Evolutionary conservation across 2,113 vertebrate species (phyloP).

Genomic region (Ceyx cyanopectus): DNA sequence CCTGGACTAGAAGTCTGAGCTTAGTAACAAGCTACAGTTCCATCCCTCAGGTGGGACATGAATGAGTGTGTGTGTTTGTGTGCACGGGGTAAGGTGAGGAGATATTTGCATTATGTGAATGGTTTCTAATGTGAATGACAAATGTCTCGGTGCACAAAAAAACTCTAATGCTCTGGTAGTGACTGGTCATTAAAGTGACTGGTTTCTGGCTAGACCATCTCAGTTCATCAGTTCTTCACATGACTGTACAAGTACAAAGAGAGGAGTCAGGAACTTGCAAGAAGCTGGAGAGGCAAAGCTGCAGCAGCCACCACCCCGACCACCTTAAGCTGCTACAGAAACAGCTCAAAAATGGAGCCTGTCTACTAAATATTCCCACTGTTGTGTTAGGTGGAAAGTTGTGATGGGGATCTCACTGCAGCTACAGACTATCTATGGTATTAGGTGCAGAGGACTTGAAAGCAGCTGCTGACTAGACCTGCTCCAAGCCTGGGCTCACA

Average conservation of each 20-base stretch:
- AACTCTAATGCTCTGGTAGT: background rate
- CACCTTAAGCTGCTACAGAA: background rate
- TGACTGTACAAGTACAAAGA: background rate
- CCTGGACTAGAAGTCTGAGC: background rate
- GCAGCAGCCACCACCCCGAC: background rate
- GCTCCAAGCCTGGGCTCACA: background rate
- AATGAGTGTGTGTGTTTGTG: background rate
- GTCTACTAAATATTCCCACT: background rate
- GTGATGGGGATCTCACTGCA: background rate
- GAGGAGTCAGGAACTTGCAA: background rate
- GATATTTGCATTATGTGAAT: background rate
- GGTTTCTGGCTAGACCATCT: background rate
- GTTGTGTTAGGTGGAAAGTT: background rate
- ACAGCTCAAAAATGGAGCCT: background rate
- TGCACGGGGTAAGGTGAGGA: background rate
- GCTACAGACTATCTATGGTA: fast-evolving
- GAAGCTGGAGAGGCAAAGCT: background rate
- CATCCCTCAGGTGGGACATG: background rate
- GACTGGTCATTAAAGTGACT: background rate
- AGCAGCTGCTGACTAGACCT: background rate
- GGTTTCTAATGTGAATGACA: fast-evolving
- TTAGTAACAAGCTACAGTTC: background rate
- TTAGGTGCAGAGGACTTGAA: background rate
- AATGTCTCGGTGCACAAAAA: background rate
- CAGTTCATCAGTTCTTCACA: background rate